Evolutionary conservation across 2,888 invertebrate genomes (phyloP), one percentile per base, ranked within the genome.

Genomic region (Meiosimyza platycephala): DNA sequence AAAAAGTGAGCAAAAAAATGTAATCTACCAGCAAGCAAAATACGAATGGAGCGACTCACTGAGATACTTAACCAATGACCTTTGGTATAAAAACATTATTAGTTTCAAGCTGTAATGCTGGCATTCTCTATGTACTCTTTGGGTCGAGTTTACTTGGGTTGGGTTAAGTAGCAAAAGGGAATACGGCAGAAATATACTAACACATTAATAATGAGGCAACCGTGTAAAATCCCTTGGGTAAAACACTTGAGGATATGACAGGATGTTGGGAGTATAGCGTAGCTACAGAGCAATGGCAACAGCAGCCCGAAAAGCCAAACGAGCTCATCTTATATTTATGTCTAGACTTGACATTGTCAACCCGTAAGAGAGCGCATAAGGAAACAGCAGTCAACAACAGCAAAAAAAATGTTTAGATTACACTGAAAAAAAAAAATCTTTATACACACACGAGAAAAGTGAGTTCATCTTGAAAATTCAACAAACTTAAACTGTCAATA

Each of bases 251-350:
- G 54, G 13, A 33, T 13, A 62, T n/a, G 51, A 33, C 15, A 16
- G 16, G 59, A 7, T 5, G 48, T 15, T 47, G 7, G 55, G 12
- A 7, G 51, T n/a, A 15, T 9, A 16, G 16, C 12, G 47, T 4
- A 5, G 50, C 16, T 33, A 11, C 18, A 59, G 16, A n/a, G 48
- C 6, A 40, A 33, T 59, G 54, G 15, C 18, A n/a, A 28, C 60
- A 11, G 59, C 22, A 11, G 28, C 15, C 18, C 52, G 63, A 62
- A 40, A 62, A 70, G 70, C 51, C 63, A 54, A 70, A 55, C 62
- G 16, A 63, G 63, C 63, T 70, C 62, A 70, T 70, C 70, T 62
- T 22, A 48, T 70, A 70, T 70, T 62, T 63, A 70, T 70, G 70
- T 70, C 62, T 63, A 62, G 62, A 63, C 70, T 51, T 47, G 54